Evolutionary conservation across 2,113 vertebrate species (phyloP).

Genomic region (Cyanistes caeruleus): DNA sequence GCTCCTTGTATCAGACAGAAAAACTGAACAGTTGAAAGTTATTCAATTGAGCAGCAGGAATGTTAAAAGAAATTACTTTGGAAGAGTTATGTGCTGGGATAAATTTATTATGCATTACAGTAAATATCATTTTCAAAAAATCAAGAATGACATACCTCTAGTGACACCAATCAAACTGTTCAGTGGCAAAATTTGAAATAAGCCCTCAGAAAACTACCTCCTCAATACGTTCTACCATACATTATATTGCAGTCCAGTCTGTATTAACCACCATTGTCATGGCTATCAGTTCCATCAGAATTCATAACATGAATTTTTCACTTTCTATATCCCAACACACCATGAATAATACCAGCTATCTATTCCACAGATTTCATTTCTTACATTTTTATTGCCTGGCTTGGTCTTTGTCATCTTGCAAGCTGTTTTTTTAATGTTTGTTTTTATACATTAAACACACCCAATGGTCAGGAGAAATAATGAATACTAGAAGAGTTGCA

Average conservation of each 20-base stretch:
- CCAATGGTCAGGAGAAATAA: background rate
- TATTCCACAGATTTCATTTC: background rate
- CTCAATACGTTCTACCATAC: background rate
- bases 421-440: background rate
- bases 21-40: background rate
- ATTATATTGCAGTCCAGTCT: background rate
- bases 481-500: background rate
- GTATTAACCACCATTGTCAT: background rate
- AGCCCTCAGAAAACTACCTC: background rate
- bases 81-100: background rate
- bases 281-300: background rate
- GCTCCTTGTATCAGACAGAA: background rate
- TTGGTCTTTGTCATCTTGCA: background rate
- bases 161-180: background rate
- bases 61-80: background rate
- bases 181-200: background rate
- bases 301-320: background rate
- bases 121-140: background rate
- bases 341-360: background rate
- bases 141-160: background rate
- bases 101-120: background rate
- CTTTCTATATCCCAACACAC: background rate
- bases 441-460: background rate
- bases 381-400: background rate
- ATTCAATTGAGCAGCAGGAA: background rate